These are phyloP conservation scores for Strigamia crassipes DNA, from an alignment of 2,888 invertebrate genomes.

Conservation along the genomic window DNA sequence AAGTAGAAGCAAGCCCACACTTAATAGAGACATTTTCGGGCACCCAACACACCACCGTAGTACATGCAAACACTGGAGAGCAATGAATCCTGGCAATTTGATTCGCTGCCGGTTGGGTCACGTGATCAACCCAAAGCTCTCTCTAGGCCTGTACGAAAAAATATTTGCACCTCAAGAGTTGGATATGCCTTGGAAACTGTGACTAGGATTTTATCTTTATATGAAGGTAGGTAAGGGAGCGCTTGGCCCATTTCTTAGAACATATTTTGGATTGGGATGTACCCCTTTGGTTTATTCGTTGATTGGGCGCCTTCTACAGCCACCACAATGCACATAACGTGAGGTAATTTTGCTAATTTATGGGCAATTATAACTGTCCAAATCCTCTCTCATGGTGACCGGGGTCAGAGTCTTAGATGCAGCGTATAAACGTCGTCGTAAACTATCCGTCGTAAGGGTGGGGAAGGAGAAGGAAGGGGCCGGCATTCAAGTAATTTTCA, in stretches of 20 bases:
- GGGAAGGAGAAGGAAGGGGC: slow-evolving; percentile 36
- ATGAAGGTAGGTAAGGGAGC: slow-evolving; percentile 48
- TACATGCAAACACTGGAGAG: slow-evolving; percentile 46
- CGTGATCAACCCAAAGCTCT: slow-evolving; percentile 49
- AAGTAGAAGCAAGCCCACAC: background rate
- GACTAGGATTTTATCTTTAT: slow-evolving; percentile 49
- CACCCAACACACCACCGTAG: slow-evolving; percentile 39
- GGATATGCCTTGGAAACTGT: slow-evolving; percentile 49
- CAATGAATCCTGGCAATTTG: slow-evolving; percentile 51
- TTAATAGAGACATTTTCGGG: slow-evolving; percentile 47
- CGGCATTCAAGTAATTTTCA: slow-evolving; percentile 45
- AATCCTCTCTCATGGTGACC: slow-evolving; percentile 47
- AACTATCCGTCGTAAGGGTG: slow-evolving; percentile 44
- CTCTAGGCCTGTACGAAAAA: slow-evolving; percentile 47
- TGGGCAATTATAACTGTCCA: slow-evolving; percentile 49
- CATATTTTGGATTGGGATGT: slow-evolving; percentile 5
- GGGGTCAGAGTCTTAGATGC: slow-evolving; percentile 48
- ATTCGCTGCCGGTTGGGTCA: slow-evolving; percentile 50
- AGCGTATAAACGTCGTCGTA: slow-evolving; percentile 47
- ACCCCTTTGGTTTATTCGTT: slow-evolving; percentile 23
- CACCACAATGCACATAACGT: slow-evolving; percentile 47
- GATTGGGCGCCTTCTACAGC: slow-evolving; percentile 25
- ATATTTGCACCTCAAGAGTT: slow-evolving; percentile 49
- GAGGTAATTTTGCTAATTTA: slow-evolving; percentile 49
- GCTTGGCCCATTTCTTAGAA: slow-evolving; percentile 34